Conservation (phyloP, 2,888 invertebrate species). For the Argynnis bischoffii region DNA sequence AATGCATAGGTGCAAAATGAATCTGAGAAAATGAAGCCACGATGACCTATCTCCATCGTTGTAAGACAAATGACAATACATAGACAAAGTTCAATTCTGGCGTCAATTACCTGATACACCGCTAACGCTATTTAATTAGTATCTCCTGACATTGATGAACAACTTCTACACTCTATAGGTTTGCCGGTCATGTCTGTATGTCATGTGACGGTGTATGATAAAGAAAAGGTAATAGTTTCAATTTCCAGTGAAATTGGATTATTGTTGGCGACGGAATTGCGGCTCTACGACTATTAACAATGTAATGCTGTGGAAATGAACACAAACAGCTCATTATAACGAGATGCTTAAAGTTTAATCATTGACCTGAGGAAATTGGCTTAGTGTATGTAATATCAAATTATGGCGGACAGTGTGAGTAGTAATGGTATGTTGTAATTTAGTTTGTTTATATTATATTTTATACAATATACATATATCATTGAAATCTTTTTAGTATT, state of each 20-base stretch:
- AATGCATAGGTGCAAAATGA: too few relatives aligned
- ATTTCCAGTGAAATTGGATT: conserved; percentile 13
- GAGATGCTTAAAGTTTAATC: conserved; percentile 9
- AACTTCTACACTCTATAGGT: background rate
- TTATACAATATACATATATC: background rate
- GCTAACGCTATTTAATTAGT: background rate
- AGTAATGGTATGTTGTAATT: background rate
- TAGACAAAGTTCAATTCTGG: background rate
- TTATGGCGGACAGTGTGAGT: background rate
- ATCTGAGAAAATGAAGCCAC: too few relatives aligned
- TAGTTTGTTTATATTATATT: background rate
- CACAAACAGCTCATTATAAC: conserved; percentile 11
- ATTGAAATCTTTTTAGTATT: too few relatives aligned
- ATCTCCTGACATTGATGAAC: background rate
- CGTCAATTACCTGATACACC: background rate
- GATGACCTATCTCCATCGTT: background rate
- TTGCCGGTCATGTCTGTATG: background rate
- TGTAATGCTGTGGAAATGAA: conserved; percentile 1
- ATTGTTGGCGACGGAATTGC: background rate
- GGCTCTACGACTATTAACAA: conserved; percentile 6
- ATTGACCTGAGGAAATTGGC: background rate
- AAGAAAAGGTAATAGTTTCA: conserved; percentile 14
- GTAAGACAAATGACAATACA: background rate
- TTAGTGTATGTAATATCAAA: background rate
- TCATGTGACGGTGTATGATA: background rate